Conservation (phyloP, 2,113 vertebrate genomes). For the Nesoenas mayeri region DNA sequence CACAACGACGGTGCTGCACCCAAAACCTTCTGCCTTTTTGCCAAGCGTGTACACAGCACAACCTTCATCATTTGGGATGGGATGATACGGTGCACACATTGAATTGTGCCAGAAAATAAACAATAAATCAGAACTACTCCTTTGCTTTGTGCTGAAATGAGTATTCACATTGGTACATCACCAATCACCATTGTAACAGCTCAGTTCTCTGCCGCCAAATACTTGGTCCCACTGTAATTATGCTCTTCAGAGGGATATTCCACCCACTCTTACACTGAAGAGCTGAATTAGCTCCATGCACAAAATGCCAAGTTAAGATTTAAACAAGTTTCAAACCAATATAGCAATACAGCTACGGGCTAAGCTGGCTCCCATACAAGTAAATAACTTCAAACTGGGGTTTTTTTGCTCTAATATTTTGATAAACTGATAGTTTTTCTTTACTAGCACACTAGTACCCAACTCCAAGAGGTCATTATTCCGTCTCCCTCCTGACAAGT, state of each 20-base stretch:
- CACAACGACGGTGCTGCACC: background rate
- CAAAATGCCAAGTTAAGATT: background rate
- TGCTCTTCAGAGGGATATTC: background rate
- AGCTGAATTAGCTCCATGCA: background rate
- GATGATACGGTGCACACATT: background rate
- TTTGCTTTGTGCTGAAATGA: background rate
- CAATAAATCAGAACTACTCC: background rate
- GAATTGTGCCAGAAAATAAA: background rate
- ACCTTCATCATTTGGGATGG: background rate
- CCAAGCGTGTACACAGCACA: background rate
- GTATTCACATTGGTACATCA: fast-evolving
- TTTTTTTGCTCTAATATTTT: background rate
- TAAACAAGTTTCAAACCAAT: background rate
- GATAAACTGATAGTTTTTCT: background rate
- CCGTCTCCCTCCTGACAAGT: background rate
- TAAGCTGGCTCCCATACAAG: background rate
- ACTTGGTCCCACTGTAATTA: background rate
- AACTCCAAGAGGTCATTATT: background rate
- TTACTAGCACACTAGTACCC: background rate
- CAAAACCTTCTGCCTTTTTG: background rate
- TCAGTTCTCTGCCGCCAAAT: background rate
- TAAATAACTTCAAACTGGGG: background rate
- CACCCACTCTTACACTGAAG: background rate
- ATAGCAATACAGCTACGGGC: background rate
- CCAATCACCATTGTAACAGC: background rate